A percentile compares a stretch with the other conserved stretches of the same genome.
Evolutionary conservation across 2,797 vertebrate genomes (phyloP).

Genomic region (Decapterus maruadsi): DNA sequence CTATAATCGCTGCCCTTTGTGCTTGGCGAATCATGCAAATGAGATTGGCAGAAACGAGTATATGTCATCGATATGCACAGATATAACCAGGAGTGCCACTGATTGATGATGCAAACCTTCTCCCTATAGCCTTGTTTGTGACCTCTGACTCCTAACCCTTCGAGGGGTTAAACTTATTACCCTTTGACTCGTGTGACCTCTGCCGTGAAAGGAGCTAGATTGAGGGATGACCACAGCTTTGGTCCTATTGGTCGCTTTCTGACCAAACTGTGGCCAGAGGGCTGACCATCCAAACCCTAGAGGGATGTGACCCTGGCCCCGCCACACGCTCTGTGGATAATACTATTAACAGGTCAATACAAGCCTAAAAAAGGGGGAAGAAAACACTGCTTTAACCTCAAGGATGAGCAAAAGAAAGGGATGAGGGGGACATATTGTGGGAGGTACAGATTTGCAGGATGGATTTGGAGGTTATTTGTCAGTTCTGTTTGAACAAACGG

Average conservation of each 20-base stretch:
- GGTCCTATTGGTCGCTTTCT: constrained; percentile 87
- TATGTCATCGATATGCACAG: constrained; percentile 72
- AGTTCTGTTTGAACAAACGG: constrained; percentile 56
- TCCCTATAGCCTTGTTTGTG: constrained; percentile 89
- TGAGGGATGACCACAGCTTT: constrained; percentile 91
- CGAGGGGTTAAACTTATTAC: constrained; percentile 94
- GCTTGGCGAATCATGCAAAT: constrained; percentile 76
- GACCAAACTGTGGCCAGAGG: constrained; percentile 84
- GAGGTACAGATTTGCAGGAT: constrained; percentile 53
- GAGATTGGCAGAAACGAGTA: constrained; percentile 62
- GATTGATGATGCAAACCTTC: constrained; percentile 85
- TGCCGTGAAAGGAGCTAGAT: constrained; percentile 90
- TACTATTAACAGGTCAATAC: constrained; percentile 84
- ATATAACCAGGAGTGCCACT: constrained; percentile 77
- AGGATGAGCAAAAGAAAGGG: constrained; percentile 60
- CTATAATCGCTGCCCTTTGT: constrained; percentile 56
- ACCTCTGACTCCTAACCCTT: constrained; percentile 88
- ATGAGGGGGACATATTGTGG: constrained; percentile 42
- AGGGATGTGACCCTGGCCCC: constrained; percentile 83
- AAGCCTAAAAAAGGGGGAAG: constrained; percentile 48
- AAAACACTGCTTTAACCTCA: constrained; percentile 46
- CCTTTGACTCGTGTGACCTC: constrained; percentile 92
- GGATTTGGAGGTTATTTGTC: constrained; percentile 52
- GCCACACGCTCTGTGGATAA: constrained; percentile 83
- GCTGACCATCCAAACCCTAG: constrained; percentile 77